Percentiles rank a stretch among this genome's conserved stretches.
Conservation (phyloP, 2,113 vertebrate genomes). For the Numenius arquata region DNA sequence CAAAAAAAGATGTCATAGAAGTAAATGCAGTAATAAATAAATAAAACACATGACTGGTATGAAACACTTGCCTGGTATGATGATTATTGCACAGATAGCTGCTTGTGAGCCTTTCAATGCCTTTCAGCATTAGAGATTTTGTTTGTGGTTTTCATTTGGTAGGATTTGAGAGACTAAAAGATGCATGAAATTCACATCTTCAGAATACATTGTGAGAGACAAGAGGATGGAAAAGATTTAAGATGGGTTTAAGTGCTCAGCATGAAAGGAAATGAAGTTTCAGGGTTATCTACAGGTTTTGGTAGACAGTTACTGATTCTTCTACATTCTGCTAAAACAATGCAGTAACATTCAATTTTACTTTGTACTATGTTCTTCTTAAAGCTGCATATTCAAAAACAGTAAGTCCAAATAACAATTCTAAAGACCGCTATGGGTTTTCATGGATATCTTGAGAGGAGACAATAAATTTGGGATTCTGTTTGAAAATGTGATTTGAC, state of each 20-base stretch:
- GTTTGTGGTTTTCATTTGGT: conserved; percentile 6
- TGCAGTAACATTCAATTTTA: neutral
- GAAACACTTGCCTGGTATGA: neutral
- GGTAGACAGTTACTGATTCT: neutral
- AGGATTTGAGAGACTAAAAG: neutral
- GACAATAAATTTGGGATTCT: neutral
- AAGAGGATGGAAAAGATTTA: neutral
- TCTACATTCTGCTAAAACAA: neutral
- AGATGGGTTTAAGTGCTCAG: neutral
- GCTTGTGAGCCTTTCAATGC: neutral
- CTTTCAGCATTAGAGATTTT: neutral
- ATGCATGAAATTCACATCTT: neutral
- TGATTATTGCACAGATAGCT: neutral
- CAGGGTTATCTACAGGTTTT: neutral
- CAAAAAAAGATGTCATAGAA: neutral
- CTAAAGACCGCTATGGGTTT: neutral
- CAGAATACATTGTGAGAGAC: neutral
- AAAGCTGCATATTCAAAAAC: neutral
- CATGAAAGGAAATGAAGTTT: neutral
- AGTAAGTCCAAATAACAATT: neutral
- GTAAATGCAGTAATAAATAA: neutral
- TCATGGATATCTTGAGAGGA: neutral
- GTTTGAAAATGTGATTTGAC: neutral
- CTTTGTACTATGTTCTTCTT: neutral
- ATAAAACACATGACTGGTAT: neutral